Base-by-base conservation (phyloP, 2,888 invertebrate species). In the Cephus sareptanus region DNA sequence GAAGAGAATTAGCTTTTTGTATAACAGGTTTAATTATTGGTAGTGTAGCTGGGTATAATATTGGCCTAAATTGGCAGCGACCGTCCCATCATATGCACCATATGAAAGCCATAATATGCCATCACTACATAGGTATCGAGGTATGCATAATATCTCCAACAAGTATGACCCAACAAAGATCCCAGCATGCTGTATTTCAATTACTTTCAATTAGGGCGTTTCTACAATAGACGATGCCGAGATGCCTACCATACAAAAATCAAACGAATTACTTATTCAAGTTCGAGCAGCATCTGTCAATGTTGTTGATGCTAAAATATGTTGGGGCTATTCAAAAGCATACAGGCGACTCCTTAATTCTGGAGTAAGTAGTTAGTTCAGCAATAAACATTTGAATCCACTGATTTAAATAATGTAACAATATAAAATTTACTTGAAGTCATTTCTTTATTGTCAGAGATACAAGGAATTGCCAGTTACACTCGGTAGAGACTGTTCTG, bases 401-500 rank as follows among this genome's bases (percentile, higher is more conserved):
- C 56, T 56, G 23, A 56, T 6, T 56, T 56, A 56, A 23, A 23
- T 56, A 23, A 56, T 23, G 23, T 23, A 9, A 56, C 23, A 23
- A 23, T 56, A 56, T 23, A 56, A 56, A 9, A 23, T 23, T 56
- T 56, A 56, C 56, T 56, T 56, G 56, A 56, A 56, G 56, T 56
- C 23, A 23, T 79, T 80, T 56, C 85, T 83, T 76, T 23, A 78
- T 76, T 83, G 90, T 90, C 83, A 92, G 90, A 91, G 88, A 81
- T 87, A 90, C 75, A 90, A 90, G 71, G 92, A 92, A 80, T 88
- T 93, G 81, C 94, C 94, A 30, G 92, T 95, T 75, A 92, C 93
- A 73, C 88, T 95, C 68, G 95, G 95, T 1, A 92, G 95, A 81
- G 94, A 94, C 87, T 94, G 94, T 87, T 92, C 94, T 13, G 95